A percentile compares a stretch with the other conserved stretches of the same genome.
These are phyloP conservation scores for Melipona bicolor DNA, from an alignment of 2,888 invertebrate genomes.

Conservation along the genomic window DNA sequence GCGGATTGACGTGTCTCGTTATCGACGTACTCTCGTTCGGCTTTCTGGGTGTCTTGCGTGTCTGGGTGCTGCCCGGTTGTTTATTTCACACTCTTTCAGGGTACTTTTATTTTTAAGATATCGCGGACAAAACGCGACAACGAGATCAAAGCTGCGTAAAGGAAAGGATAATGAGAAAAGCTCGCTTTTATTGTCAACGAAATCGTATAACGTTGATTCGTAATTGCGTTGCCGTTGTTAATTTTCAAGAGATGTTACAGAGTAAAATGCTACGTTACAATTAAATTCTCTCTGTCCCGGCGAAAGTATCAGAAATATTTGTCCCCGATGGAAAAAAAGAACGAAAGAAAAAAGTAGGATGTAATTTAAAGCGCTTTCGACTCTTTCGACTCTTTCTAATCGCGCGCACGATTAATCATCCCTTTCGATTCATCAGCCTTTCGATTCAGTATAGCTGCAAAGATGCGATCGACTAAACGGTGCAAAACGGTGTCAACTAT, in stretches of 20 bases:
- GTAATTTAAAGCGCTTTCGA: neutral
- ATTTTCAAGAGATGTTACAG: neutral
- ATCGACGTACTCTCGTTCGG: neutral
- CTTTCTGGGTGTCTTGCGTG: no score
- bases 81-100: neutral
- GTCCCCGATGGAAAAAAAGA: neutral
- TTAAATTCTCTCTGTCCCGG: neutral
- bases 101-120: neutral
- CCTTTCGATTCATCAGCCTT: slow-evolving; percentile 4
- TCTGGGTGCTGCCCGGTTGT: neutral
- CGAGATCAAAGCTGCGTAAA: no score
- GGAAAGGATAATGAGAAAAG: neutral
- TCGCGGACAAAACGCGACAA: neutral
- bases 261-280: neutral
- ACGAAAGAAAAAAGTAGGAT: neutral
- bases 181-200: neutral
- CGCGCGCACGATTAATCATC: neutral
- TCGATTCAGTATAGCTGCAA: neutral
- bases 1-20: neutral
- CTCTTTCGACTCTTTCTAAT: neutral
- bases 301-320: neutral
- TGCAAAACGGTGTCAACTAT: slow-evolving; percentile 9
- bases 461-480: slow-evolving; percentile 3
- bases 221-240: slow-evolving; percentile 3
- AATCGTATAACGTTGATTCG: neutral